These are phyloP conservation scores for Ploceus nigricollis DNA, from an alignment of 2,113 vertebrate genomes.

Conservation along the genomic window DNA sequence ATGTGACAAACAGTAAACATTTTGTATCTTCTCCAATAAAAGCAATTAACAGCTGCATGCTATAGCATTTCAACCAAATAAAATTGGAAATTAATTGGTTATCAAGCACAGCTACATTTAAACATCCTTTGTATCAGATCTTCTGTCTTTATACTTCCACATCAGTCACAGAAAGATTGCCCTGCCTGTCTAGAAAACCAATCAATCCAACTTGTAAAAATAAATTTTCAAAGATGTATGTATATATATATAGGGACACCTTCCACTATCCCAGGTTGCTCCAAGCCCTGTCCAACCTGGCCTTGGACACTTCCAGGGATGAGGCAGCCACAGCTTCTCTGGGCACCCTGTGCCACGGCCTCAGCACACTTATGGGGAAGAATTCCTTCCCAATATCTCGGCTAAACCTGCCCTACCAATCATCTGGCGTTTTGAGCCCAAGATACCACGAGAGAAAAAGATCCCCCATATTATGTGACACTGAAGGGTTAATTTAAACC, in stretches of 20 bases:
- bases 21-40: neutral
- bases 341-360: neutral
- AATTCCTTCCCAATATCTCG: neutral
- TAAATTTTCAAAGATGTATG: neutral
- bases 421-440: neutral
- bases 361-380: fast-evolving
- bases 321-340: neutral
- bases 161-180: neutral
- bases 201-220: neutral
- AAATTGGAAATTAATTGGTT: neutral
- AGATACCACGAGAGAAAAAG: neutral
- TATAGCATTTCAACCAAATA: neutral
- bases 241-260: too few species aligned
- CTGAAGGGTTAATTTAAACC: neutral
- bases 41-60: neutral
- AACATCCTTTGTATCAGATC: neutral
- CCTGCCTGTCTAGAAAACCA: neutral
- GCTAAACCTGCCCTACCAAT: neutral
- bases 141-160: neutral
- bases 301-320: neutral
- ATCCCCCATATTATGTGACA: fast-evolving
- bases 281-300: neutral
- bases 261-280: fast-evolving
- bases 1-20: neutral
- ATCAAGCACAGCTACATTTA: neutral